phyloP scores from a whole-genome alignment of 2,888 invertebrate genomes.

The Noctua fimbriata region DNA sequence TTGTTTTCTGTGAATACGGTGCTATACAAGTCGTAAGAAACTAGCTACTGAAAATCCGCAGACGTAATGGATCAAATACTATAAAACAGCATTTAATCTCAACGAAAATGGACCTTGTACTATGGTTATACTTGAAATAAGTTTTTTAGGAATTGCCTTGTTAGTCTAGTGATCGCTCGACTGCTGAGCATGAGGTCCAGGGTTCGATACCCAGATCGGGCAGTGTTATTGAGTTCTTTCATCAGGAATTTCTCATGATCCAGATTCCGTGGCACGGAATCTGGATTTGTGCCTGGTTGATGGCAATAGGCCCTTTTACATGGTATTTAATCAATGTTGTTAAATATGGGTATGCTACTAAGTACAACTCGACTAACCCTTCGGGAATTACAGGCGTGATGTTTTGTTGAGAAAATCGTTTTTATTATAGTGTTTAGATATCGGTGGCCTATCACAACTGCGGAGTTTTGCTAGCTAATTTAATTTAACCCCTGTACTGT shows the following conservation, averaged over 20 bases:
- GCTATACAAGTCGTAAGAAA: neutral
- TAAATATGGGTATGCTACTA: neutral
- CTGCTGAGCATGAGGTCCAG: neutral
- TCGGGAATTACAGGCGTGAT: neutral
- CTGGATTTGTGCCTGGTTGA: neutral
- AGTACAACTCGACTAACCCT: neutral
- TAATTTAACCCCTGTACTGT: neutral
- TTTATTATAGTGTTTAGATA: neutral
- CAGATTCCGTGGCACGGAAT: neutral
- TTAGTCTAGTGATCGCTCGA: neutral
- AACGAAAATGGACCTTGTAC: neutral
- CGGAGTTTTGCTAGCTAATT: neutral
- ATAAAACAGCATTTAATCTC: neutral
- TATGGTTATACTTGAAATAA: neutral
- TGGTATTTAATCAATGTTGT: neutral
- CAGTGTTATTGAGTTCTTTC: neutral
- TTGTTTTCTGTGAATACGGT: neutral
- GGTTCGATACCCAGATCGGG: neutral
- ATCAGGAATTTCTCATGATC: neutral
- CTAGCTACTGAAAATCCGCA: neutral
- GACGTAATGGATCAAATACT: neutral
- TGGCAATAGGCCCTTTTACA: neutral
- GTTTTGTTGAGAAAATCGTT: neutral
- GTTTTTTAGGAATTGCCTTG: neutral
- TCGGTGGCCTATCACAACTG: neutral